Evolutionary conservation across 1,140 invertebrate species (phyloP).

Genomic region (Diploscapter pachys): DNA sequence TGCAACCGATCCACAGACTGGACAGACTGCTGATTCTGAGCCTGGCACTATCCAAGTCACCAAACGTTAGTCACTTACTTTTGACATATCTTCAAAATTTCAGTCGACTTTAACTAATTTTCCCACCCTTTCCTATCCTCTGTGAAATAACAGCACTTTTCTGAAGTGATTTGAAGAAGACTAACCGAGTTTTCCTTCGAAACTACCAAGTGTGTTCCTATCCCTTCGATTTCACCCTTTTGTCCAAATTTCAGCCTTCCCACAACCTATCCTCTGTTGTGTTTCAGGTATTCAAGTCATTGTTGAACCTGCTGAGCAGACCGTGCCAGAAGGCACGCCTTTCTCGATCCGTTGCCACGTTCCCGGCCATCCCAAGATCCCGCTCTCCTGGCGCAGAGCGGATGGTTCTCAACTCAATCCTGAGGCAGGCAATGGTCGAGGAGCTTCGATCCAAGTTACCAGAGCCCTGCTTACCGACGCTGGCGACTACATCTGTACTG

Average conservation of each 20-base stretch:
- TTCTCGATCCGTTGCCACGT: slow-evolving; percentile 54
- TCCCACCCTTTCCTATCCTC: no score
- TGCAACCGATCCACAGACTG: slow-evolving; percentile 45
- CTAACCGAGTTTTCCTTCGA: no score
- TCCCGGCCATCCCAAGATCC: slow-evolving; percentile 40
- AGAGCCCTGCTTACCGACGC: slow-evolving; percentile 33
- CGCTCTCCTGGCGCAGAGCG: slow-evolving; percentile 33
- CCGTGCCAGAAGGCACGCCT: slow-evolving; percentile 45
- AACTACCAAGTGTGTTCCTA: not conserved
- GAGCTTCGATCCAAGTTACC: slow-evolving; percentile 13
- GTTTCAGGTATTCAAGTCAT: slow-evolving; percentile 29
- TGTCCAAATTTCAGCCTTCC: slow-evolving; percentile 10
- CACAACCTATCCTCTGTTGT: slow-evolving; percentile 15
- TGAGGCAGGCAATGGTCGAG: slow-evolving; percentile 16
- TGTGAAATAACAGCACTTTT: no score
- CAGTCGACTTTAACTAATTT: no score
- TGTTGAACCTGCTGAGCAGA: slow-evolving; percentile 53
- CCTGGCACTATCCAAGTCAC: slow-evolving; percentile 45
- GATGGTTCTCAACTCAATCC: slow-evolving; percentile 25
- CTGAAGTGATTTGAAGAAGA: no score
- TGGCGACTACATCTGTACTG: slow-evolving; percentile 52
- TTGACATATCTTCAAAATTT: no score
- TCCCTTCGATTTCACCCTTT: not conserved
- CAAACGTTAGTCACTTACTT: slow-evolving; percentile 21
- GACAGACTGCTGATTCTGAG: slow-evolving; percentile 44